These are phyloP conservation scores for Dryococelus australis DNA, from an alignment of 2,888 invertebrate species.

Conservation along the genomic window DNA sequence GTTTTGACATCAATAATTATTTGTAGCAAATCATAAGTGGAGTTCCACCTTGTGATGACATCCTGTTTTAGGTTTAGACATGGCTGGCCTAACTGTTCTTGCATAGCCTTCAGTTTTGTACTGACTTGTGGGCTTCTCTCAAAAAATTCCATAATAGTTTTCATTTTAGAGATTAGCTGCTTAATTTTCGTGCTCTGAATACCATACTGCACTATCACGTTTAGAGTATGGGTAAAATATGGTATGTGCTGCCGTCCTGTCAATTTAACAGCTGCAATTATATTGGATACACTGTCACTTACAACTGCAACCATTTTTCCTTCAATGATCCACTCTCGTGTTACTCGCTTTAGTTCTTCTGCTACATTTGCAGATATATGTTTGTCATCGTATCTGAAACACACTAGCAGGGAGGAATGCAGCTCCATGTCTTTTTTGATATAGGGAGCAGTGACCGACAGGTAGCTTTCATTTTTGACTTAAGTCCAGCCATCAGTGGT, in stretches of 20 bases:
- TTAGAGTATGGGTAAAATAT: slow-evolving; percentile 52
- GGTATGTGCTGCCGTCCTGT: slow-evolving; percentile 47
- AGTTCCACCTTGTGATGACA: background rate
- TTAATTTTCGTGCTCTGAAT: background rate
- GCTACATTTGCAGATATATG: slow-evolving; percentile 48
- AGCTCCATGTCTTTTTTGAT: slow-evolving; percentile 44
- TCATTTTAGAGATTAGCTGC: slow-evolving; percentile 17
- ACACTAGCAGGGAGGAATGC: slow-evolving; percentile 47
- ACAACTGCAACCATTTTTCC: slow-evolving; percentile 24
- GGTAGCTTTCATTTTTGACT: background rate
- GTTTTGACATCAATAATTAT: background rate
- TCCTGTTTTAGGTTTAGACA: background rate
- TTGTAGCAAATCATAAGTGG: background rate
- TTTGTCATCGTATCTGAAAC: slow-evolving; percentile 43
- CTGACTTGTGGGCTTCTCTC: slow-evolving; percentile 25
- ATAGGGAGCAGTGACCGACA: slow-evolving; percentile 48
- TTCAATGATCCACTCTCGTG: slow-evolving; percentile 21
- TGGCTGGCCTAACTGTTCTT: background rate
- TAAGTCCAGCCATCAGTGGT: background rate
- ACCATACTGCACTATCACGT: slow-evolving; percentile 41
- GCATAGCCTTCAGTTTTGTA: background rate
- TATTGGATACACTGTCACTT: slow-evolving; percentile 48
- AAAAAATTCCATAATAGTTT: slow-evolving; percentile 25
- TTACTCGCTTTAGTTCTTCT: slow-evolving; percentile 44
- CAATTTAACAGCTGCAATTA: slow-evolving; percentile 22